Conservation (phyloP, 1,140 invertebrate genomes). For the Pseudomyrmex sp. region DNA sequence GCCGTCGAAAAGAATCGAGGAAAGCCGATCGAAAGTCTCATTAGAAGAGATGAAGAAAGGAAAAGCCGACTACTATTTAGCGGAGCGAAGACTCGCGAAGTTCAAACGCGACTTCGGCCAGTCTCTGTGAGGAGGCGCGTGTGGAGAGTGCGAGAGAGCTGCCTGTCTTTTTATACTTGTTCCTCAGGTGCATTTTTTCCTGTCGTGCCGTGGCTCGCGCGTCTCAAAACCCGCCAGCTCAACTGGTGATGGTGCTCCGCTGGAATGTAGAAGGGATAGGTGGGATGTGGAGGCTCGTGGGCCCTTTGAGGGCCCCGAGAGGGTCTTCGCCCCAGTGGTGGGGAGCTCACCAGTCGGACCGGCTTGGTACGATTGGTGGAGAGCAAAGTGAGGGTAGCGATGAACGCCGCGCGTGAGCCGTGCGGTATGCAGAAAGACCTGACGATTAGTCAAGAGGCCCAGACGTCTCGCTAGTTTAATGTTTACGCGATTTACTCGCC, state of each 20-base stretch:
- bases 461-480: slow-evolving; percentile 43
- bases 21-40: background rate
- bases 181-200: slow-evolving; percentile 78
- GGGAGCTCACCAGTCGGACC: slow-evolving; percentile 78
- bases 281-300: slow-evolving; percentile 63
- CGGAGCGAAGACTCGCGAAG: slow-evolving; percentile 11
- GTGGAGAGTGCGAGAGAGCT: slow-evolving; percentile 62
- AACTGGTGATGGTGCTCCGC: slow-evolving; percentile 72
- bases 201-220: slow-evolving; percentile 75
- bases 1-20: background rate
- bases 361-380: slow-evolving; percentile 73
- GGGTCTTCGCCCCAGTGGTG: slow-evolving; percentile 64
- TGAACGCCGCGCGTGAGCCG: slow-evolving; percentile 43
- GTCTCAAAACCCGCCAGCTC: slow-evolving; percentile 76
- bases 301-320: slow-evolving; percentile 71
- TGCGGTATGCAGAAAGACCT: slow-evolving; percentile 78
- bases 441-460: slow-evolving; percentile 76
- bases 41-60: background rate
- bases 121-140: slow-evolving; percentile 59
- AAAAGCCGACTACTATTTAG: slow-evolving; percentile 18
- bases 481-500: slow-evolving; percentile 43
- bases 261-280: slow-evolving; percentile 75
- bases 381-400: slow-evolving; percentile 63
- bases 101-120: slow-evolving; percentile 45
- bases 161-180: slow-evolving; percentile 76